These are phyloP conservation scores for Dinomys branickii DNA, from an alignment of 2,113 vertebrate species.

Conservation along the genomic window DNA sequence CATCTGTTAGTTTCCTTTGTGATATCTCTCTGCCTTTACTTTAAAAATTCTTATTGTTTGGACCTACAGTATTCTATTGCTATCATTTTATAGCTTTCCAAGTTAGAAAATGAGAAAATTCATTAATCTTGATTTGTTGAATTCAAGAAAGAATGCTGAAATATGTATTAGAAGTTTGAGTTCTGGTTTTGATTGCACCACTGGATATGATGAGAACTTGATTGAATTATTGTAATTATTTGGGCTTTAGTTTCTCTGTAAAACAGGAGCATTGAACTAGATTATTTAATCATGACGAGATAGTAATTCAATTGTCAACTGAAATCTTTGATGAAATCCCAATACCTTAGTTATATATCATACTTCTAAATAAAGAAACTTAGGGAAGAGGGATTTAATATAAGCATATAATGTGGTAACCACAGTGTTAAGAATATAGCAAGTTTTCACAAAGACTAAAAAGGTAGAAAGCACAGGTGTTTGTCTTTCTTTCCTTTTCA, in stretches of 20 bases:
- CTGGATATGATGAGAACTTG: background rate
- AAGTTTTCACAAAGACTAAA: background rate
- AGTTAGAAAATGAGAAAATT: background rate
- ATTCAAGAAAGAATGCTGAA: background rate
- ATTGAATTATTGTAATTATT: background rate
- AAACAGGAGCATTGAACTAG: background rate
- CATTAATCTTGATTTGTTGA: background rate
- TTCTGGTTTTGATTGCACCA: background rate
- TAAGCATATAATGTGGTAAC: background rate
- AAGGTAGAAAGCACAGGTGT: background rate
- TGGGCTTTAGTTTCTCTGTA: background rate
- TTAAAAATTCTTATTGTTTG: background rate
- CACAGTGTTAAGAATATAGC: background rate
- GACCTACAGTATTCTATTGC: background rate
- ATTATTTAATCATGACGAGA: background rate
- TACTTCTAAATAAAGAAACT: background rate
- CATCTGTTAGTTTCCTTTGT: background rate
- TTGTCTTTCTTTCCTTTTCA: background rate
- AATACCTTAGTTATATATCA: background rate
- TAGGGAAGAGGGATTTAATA: background rate
- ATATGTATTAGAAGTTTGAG: background rate
- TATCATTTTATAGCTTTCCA: conserved; percentile 8
- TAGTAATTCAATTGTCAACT: background rate
- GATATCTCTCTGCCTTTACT: background rate
- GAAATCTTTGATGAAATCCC: background rate